Conservation (phyloP, 2,797 vertebrate genomes). For the Lepidocolaptes lacrymiger region DNA sequence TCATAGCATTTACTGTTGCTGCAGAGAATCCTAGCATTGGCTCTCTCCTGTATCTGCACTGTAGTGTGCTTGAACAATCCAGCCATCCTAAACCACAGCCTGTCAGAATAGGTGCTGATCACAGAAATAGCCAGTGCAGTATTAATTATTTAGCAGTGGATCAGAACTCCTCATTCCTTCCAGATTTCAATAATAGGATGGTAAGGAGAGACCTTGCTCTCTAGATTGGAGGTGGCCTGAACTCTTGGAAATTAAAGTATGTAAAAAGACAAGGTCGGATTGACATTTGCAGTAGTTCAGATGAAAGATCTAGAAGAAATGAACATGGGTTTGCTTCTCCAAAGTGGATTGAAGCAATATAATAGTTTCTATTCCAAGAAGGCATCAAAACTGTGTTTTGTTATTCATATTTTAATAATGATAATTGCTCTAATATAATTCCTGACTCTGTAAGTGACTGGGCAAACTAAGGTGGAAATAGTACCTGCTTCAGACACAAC, state of each 20-base stretch:
- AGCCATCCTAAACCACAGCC: background rate
- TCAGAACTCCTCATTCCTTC: constrained; percentile 36
- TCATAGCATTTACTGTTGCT: background rate
- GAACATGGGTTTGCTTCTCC: background rate
- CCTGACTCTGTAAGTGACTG: background rate
- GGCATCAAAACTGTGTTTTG: background rate
- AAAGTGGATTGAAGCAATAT: background rate
- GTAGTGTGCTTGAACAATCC: background rate
- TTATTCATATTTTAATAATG: background rate
- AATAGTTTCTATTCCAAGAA: background rate
- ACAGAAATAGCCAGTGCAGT: constrained; percentile 14
- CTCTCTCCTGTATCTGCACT: background rate
- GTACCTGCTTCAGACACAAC: background rate
- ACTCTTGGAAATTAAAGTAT: background rate
- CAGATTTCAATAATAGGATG: background rate
- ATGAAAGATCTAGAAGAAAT: background rate
- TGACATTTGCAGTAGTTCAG: background rate
- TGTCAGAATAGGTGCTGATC: constrained; percentile 2
- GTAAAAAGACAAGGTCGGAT: background rate
- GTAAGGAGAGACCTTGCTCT: constrained; percentile 1
- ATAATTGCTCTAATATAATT: background rate
- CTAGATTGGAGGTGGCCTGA: background rate
- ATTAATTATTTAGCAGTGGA: constrained; percentile 53
- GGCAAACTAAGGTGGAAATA: background rate
- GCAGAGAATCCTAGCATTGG: background rate